Base-by-base conservation (phyloP, 2,888 invertebrate genomes). In the Antheraea assamensis region DNA sequence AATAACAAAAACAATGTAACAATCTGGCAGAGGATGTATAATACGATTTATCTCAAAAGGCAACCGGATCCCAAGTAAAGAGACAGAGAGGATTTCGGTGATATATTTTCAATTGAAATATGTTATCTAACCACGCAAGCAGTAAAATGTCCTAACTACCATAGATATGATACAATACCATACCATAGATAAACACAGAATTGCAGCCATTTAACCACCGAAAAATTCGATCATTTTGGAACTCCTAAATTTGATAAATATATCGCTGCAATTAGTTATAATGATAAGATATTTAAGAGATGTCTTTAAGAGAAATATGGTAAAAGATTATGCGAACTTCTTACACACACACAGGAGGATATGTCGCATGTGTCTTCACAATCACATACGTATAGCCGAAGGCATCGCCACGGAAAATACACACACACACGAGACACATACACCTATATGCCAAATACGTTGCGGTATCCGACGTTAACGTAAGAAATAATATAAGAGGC, bases 401-500 rank as follows among this genome's bases (percentile, higher is more conserved):
- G 88, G 87, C 88, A 88, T 86, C 81, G 82, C 82, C 83, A 85
- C 90, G 91, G 85, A 90, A 91, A 90, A 81, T 81, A 88, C 93
- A 77, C 91, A 93, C 92, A 90, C 91, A 87, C 78, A 76, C 76
- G 80, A 75, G 78, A n/a, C n/a, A 73, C 75, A 74, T 83, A 86
- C 82, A 83, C 84, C 79, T 88, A 91, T 91, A 92, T 90, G 92
- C 91, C 90, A 92, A 94, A 94, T 91, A 92, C 88, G 90, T 93
- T 93, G 92, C 92, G 92, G 93, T 93, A 91, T 92, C 87, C 90
- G 89, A 85, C 87, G 90, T 91, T 91, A 93, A 92, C 91, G 89
- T 93, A 93, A 93, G 93, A 93, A 91, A 88, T 94, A 90, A 93
- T 94, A 94, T 94, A 94, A 94, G 94, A 93, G 89, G 91, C 92